A percentile compares a stretch with the other conserved stretches of the same genome.
These are phyloP conservation scores for Silurus meridionalis DNA, from an alignment of 2,113 vertebrate species.

Conservation along the genomic window DNA sequence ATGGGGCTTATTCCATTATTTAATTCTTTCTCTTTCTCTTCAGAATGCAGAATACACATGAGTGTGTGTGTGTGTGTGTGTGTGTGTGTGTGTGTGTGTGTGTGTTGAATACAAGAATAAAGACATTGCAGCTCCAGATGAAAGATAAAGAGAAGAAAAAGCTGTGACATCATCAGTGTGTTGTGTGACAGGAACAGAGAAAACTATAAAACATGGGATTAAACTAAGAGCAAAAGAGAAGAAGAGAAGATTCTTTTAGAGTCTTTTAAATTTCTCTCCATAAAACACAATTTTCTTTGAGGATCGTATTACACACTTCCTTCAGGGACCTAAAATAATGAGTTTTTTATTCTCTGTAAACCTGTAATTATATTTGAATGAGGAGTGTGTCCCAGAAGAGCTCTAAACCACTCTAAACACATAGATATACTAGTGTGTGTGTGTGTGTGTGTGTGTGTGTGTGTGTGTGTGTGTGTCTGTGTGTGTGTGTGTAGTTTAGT, in stretches of 20 bases:
- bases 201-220: not conserved
- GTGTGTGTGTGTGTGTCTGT: no score
- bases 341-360: not conserved
- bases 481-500: not conserved
- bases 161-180: not conserved
- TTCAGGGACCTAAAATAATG: not conserved
- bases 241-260: not conserved
- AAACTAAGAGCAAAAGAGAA: not conserved
- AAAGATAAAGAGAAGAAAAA: not conserved
- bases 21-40: no score
- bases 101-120: constrained; percentile 26
- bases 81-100: not conserved
- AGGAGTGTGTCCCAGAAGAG: not conserved
- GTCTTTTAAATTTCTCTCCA: not conserved
- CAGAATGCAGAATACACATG: not conserved
- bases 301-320: constrained; percentile 12
- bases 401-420: not conserved
- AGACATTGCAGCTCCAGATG: not conserved
- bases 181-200: not conserved
- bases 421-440: not conserved
- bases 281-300: not conserved
- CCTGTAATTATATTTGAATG: constrained; percentile 26
- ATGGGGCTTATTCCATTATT: no score
- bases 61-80: not conserved
- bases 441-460: no score